Evolutionary conservation across 2,888 invertebrate species (phyloP).

Genomic region (Ceriagrion tenellum): DNA sequence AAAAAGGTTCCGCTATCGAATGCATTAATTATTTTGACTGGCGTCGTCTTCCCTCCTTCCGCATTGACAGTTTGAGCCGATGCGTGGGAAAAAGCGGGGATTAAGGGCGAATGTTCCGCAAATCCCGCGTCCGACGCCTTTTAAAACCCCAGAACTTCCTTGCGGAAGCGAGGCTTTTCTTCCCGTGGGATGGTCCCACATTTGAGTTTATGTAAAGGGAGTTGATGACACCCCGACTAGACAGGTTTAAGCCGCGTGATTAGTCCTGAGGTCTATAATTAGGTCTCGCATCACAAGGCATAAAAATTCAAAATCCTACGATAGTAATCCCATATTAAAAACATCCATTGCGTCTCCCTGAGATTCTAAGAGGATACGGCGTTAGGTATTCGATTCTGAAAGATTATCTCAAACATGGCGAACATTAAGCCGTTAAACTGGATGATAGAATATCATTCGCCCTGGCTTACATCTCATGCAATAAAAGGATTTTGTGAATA

Average conservation of each 20-base stretch:
- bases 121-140: not conserved
- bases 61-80: not conserved
- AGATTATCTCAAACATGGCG: too few species aligned
- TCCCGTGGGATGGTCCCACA: not conserved
- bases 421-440: too few species aligned
- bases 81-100: not conserved
- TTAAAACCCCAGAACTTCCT: not conserved
- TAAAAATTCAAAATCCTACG: too few species aligned
- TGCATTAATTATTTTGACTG: not conserved
- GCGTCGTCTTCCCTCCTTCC: not conserved
- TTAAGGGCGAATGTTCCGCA: not conserved
- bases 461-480: too few species aligned
- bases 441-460: too few species aligned
- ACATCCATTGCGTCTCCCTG: too few species aligned
- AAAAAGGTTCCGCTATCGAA: not conserved
- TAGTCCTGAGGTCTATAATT: not conserved
- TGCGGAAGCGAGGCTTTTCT: not conserved
- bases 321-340: too few species aligned
- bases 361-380: too few species aligned
- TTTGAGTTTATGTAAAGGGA: not conserved
- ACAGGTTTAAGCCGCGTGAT: not conserved
- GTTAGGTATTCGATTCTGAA: too few species aligned
- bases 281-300: not conserved
- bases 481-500: not conserved
- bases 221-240: not conserved